These are phyloP conservation scores for Tachysurus fulvidraco DNA, from an alignment of 2,113 vertebrate genomes.

Conservation along the genomic window DNA sequence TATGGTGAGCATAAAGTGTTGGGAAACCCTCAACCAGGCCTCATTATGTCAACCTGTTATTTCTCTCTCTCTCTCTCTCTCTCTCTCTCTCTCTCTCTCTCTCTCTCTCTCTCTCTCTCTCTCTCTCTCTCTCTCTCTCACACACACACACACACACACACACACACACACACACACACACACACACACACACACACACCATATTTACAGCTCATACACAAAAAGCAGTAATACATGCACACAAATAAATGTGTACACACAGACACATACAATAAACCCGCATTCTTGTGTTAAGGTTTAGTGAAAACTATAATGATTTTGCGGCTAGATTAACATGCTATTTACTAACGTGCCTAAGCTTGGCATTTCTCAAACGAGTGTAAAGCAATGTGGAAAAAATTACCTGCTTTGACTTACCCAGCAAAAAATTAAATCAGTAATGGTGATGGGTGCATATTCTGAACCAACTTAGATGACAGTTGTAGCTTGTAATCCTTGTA, in stretches of 20 bases:
- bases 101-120: slow-evolving; percentile 33
- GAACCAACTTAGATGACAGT: slow-evolving; percentile 99
- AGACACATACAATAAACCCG: slow-evolving; percentile 47
- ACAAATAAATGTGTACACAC: slow-evolving; percentile 62
- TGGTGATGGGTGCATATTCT: slow-evolving; percentile 96
- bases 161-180: slow-evolving; percentile 24
- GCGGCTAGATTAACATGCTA: slow-evolving; percentile 57
- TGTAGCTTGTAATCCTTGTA: slow-evolving; percentile 83
- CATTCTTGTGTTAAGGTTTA: slow-evolving; percentile 6
- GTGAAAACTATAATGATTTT: slow-evolving; percentile 23
- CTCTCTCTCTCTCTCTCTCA: slow-evolving; percentile 37
- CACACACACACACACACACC: slow-evolving; percentile 36
- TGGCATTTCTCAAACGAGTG: slow-evolving; percentile 51
- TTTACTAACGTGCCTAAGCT: slow-evolving; percentile 52
- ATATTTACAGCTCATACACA: slow-evolving; percentile 46
- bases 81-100: slow-evolving; percentile 10
- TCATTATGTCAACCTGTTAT: slow-evolving; percentile 54
- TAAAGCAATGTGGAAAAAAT: slow-evolving; percentile 48
- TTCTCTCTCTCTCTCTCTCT: slow-evolving; percentile 21
- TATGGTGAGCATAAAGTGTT: slow-evolving; percentile 42
- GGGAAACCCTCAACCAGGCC: slow-evolving; percentile 43
- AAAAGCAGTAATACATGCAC: slow-evolving; percentile 58
- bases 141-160: slow-evolving; percentile 43
- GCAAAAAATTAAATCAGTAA: slow-evolving; percentile 76
- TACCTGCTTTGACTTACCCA: slow-evolving; percentile 84